Base-by-base conservation (phyloP, 2,113 vertebrate genomes). In the Brachypodius melanocephalos region DNA sequence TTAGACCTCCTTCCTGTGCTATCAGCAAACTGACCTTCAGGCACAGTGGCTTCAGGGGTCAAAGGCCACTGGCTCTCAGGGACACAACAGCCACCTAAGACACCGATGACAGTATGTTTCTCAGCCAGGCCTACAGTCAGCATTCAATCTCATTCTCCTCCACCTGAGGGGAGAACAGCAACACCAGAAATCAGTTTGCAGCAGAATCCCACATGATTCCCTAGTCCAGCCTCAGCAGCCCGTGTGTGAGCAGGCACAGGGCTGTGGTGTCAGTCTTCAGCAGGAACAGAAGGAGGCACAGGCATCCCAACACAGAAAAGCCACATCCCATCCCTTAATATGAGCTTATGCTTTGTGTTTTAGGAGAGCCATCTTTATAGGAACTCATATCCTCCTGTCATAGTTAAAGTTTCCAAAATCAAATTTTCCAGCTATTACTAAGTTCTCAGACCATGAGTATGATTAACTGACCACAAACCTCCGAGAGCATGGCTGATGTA, bases 181-280 rank as follows among this genome's bases (percentile, higher is more conserved):
- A 99, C 98, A 99, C 98, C 99, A 99, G 97, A 99, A 98, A 98
- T 99, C 98, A 99, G 98, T 98, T 98, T 95, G 97, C 96, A 97
- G 95, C 97, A 96, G 96, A 98, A 91, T 90, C 96, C 98, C 99
- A 98, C 96, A 97, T 94, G 98, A 98, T 98, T 93, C 96, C 98
- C 98, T 98, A 99, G 98, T 96, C 90, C 97, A 97, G 98, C 98
- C 98, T 99, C 99, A 98, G 98, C 72, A 92, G 97, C 90, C 98
- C 95, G 72, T 98, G 98, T 98, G 97, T 98, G 96, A 97, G 90
- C 91, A 93, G 97, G 95, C 85, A 97, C 97, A 96, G 97, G 98
- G 97, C 98, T 98, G 98, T 98, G 98, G 97, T 82, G 97, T 98
- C 94, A 31, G 95, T 91, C 95, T 96, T 89, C 88, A 93, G 90